Percentiles rank a stretch among this genome's conserved stretches.
These are phyloP conservation scores for Alaudala cheleensis DNA, from an alignment of 2,113 vertebrate genomes.

Conservation along the genomic window DNA sequence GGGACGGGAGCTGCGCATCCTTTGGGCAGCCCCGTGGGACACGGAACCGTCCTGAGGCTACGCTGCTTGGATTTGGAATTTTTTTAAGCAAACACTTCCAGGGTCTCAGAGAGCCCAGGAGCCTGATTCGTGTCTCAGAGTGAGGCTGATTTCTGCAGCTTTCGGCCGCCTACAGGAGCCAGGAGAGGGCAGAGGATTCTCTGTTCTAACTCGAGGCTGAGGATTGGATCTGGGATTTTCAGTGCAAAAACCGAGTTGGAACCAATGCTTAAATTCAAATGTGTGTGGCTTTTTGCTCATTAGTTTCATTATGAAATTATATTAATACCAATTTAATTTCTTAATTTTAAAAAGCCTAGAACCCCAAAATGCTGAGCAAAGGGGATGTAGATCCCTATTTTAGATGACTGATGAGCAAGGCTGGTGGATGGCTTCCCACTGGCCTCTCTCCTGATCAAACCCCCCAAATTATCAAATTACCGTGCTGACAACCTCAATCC, in stretches of 20 bases:
- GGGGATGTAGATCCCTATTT: background rate
- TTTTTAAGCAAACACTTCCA: rapidly evolving
- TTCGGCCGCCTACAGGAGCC: rapidly evolving
- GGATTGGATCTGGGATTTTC: background rate
- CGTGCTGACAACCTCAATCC: background rate
- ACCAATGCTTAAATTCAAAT: background rate
- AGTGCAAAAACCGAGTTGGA: background rate
- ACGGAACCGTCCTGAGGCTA: rapidly evolving
- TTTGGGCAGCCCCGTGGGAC: rapidly evolving
- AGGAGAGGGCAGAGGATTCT: background rate
- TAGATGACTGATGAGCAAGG: background rate
- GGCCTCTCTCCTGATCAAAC: background rate
- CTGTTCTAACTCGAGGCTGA: background rate
- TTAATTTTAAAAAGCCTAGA: background rate
- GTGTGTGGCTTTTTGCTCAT: background rate
- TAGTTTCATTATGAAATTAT: background rate
- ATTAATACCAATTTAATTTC: background rate
- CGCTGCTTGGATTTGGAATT: background rate
- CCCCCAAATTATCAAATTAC: background rate
- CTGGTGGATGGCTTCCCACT: background rate
- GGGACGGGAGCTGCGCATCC: background rate
- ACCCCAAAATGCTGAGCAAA: background rate
- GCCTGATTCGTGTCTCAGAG: background rate
- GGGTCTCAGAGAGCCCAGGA: background rate
- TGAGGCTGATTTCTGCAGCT: background rate